Base-by-base conservation (phyloP, 2,113 vertebrate genomes). In the Chamaetylas fuelleborni region DNA sequence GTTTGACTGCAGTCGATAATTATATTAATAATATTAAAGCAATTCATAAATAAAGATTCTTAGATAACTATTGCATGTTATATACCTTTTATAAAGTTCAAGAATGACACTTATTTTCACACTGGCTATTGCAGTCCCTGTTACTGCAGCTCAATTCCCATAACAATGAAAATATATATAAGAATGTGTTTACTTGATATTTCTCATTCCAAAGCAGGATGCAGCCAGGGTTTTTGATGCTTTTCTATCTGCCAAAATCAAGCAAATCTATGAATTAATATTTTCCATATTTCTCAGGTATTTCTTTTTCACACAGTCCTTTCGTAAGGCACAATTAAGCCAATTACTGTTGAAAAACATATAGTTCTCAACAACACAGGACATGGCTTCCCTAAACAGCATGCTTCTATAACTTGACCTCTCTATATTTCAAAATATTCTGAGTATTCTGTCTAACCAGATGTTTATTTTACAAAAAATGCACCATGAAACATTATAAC, bases 401-500 rank as follows among this genome's bases (percentile, higher is more conserved):
- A 43, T 33, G 2, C 19, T 67, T 84, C 23, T n/a, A 11, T 28
- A 43, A 34, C 8, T 42, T 33, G 26, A 7, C 8, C 19, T 58
- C 38, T 29, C 28, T 51, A 4, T 24, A 29, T 50, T 45, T 28
- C 33, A 47, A 40, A 61, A 64, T 60, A 25, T 22, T 57, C 42
- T 34, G 28, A 51, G 2, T 73, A 50, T 36, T 73, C 22, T 33
- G 14, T 36, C 26, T 29, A 65, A 33, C 13, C 5, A 51, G 31
- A 29, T 8, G 5, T 29, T 36, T 40, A 19, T 42, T 42, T 72
- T 54, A 53, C 2, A 67, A 58, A 81, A 58, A 58, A 78, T 29
- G 3, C 5, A 38, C 7, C 19, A 17, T 0, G 1, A 22, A 15
- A 5, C 40, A 17, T 57, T 66, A 8, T 17, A 12, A 14, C 10